phyloP scores from a whole-genome alignment of 2,888 invertebrate genomes.

The Furcula furcula region DNA sequence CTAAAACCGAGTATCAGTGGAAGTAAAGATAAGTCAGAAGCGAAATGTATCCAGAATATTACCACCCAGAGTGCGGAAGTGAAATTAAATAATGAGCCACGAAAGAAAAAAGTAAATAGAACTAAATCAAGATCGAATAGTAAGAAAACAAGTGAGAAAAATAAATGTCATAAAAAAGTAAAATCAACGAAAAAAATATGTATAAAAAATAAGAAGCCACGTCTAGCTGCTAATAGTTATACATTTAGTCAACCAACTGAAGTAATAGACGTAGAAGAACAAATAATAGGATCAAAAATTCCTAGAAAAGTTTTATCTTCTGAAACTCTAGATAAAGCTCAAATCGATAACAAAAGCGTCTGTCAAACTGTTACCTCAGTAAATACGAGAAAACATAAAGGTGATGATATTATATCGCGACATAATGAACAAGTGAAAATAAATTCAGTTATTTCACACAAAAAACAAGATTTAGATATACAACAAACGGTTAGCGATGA shows the following conservation, averaged over 20 bases:
- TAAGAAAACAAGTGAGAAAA: constrained; percentile 7
- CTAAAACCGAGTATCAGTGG: constrained; percentile 13
- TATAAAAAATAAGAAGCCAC: neutral
- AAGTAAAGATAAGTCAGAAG: constrained; percentile 1
- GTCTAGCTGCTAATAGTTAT: neutral
- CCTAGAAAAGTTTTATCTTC: constrained; percentile 15
- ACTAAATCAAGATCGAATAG: constrained; percentile 3
- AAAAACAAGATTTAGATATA: neutral
- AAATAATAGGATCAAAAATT: constrained; percentile 37
- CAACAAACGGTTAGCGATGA: neutral
- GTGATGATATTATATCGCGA: too few relatives aligned
- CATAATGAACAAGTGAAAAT: too few relatives aligned
- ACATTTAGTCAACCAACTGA: constrained; percentile 2
- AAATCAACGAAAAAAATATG: neutral
- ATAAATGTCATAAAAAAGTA: neutral
- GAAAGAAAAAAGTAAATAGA: constrained; percentile 5
- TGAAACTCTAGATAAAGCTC: too few relatives aligned
- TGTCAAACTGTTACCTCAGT: too few relatives aligned
- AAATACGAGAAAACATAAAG: too few relatives aligned
- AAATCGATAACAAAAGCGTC: too few relatives aligned
- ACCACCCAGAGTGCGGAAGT: neutral
- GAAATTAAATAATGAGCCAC: constrained; percentile 1
- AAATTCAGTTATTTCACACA: neutral
- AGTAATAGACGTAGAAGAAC: constrained; percentile 38
- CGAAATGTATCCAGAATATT: neutral